Conservation (phyloP, 2,113 vertebrate species). For the Nyctereutes procyonoides region DNA sequence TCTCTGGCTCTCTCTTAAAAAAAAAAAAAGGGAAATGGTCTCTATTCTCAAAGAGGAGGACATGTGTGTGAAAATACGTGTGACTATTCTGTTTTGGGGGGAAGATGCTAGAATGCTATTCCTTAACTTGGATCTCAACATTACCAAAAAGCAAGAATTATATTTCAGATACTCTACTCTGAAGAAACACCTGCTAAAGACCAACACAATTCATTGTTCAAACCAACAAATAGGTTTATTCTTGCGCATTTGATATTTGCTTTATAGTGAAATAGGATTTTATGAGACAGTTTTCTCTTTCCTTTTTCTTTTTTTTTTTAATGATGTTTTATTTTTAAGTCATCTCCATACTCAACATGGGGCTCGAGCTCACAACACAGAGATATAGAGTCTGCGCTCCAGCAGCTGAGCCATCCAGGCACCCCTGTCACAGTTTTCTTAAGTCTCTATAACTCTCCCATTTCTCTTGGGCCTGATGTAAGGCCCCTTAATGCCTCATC, state of each 20-base stretch:
- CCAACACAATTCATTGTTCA: background rate
- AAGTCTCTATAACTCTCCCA: fast-evolving
- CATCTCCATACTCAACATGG: background rate
- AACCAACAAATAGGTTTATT: background rate
- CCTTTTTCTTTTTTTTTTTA: background rate
- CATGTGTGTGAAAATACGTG: fast-evolving
- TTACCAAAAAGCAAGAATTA: background rate
- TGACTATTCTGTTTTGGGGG: fast-evolving
- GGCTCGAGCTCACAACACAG: background rate
- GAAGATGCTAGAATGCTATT: background rate
- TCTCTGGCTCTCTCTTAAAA: background rate
- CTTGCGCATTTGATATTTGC: background rate
- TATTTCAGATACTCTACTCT: background rate
- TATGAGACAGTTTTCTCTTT: background rate
- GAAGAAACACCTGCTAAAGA: background rate
- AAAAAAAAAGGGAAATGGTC: background rate
- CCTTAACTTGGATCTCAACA: background rate
- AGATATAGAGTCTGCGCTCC: background rate
- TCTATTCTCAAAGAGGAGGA: background rate
- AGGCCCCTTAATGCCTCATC: background rate
- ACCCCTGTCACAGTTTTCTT: background rate
- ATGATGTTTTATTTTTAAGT: background rate
- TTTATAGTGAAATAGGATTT: background rate
- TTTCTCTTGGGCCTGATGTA: background rate
- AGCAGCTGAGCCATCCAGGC: background rate